Base-by-base conservation (phyloP, 2,888 invertebrate genomes). In the Mesorhabditis spiculigera region DNA sequence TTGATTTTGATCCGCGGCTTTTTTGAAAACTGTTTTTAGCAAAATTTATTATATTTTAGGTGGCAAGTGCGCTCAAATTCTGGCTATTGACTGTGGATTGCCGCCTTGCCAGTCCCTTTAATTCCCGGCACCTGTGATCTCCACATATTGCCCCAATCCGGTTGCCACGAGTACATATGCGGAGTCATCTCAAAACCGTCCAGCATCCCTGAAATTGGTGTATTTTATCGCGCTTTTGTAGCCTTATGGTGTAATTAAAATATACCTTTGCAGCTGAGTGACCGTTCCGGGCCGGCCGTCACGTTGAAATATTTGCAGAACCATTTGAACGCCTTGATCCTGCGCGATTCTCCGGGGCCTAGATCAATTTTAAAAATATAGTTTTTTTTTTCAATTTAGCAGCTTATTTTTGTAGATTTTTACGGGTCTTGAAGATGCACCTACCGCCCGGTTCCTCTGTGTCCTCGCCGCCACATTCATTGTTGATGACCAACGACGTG, bases 261-360 rank as follows among this genome's bases (percentile, higher is more conserved):
- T 65, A 42, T 13, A 79, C 78, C 74, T 67, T 78, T 78, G 73
- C 81, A 81, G 44, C 76, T 70, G 28, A 80, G 74, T 0, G 68
- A 66, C 44, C 70, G 43, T 4, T 75, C 77, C 3, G 70, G 68
- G 28, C 76, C 81, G 16, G 73, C 62, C 4, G 78, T 78, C 6
- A 75, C 77, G 5, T 70, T 76, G 68, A 83, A 83, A 67, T 81
- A 83, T 8, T 74, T 70, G 68, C 77, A 78, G 78, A 82, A 82
- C 82, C 82, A 82, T 66, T 82, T 82, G 75, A 82, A 82, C 8
- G 82, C 82, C 72, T 82, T 82, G 73, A 82, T 82, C 62, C 82
- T 73, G 65, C 82, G 75, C 10, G 75, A 78, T 64, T 82, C 82
- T 65, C 82, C 82, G n/a, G 81, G 81, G 4, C 82, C 81, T 69